Evolutionary conservation across 1,140 invertebrate species (phyloP), one percentile per base, ranked within the genome.

Genomic region (Drosophila subobscura): DNA sequence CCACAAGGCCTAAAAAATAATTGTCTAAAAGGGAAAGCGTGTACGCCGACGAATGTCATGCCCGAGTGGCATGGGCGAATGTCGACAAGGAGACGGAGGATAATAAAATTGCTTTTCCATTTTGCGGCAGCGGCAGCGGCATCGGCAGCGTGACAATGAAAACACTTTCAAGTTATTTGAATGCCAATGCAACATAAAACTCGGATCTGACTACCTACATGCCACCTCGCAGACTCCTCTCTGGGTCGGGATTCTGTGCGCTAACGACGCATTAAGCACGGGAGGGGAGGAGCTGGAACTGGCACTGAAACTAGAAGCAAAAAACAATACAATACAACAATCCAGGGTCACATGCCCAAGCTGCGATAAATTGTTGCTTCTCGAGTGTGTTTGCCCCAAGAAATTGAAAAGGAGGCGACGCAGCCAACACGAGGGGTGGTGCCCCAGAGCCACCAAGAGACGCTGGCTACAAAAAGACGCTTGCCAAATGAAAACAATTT

Each of bases 1-100:
- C 29, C 29, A 33, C 29, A 10, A 68, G 65, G 65, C 67, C 47
- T 71, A 45, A 65, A 57, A 65, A 57, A 74, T 65, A 74, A 74
- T 74, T 59, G 63, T 60, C 76, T 79, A 72, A 85, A 76, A 85
- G 56, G 67, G 37, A 77, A 73, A 86, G 33, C 67, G 66, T 67
- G 67, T 86, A 67, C 66, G 41, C 42, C 41, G 56, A 57, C 57
- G 66, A 81, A 65, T 77, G 81, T 61, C 77, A 85, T 53, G 61
- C 64, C n/a, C 20, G 50, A 55, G 16, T 8, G 29, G 29, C 8
- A 33, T 42, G 37, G 29, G 47, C 14, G 40, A 14, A 33, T 10
- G 33, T 10, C 33, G 33, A 50, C 33, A 44, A 16, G 45, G 42
- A 56, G 45, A 29, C 47, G 41, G 61, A 78, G 49, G 37, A 57